A percentile compares a stretch with the other conserved stretches of the same genome.
phyloP scores from a whole-genome alignment of 2,888 invertebrate species.

The Epirrhoe alternata region DNA sequence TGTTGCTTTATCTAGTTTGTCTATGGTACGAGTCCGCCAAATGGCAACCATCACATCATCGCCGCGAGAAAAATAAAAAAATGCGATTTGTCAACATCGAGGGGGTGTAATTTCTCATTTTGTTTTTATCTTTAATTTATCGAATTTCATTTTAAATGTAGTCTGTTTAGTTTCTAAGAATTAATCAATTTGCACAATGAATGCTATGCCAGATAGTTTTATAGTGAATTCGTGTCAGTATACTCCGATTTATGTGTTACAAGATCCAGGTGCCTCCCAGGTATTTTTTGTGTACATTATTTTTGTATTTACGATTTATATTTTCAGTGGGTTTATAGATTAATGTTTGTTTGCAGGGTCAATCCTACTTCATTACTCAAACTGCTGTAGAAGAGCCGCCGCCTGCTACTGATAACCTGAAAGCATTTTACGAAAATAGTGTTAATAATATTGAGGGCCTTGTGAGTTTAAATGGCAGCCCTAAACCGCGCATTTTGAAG shows the following conservation, averaged over 20 bases:
- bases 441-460: conserved; percentile 74
- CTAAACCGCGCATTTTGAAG: conserved; percentile 62
- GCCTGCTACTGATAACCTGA: conserved; percentile 75
- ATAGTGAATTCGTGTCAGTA: conserved; percentile 76
- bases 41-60: conserved; percentile 1
- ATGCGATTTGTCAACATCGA: conserved; percentile 46
- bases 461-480: conserved; percentile 52
- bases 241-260: conserved; percentile 77
- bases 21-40: conserved; percentile 24
- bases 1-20: conserved; percentile 3
- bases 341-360: conserved; percentile 61
- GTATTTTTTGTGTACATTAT: conserved; percentile 57
- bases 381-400: conserved; percentile 59
- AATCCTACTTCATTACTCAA: conserved; percentile 67
- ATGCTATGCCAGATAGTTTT: conserved; percentile 69
- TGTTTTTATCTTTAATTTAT: conserved; percentile 44
- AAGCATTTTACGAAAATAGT: conserved; percentile 80
- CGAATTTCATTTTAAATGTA: conserved; percentile 47
- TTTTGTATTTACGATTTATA: conserved; percentile 40
- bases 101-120: conserved; percentile 46
- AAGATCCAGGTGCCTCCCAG: conserved; percentile 74
- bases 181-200: conserved; percentile 58
- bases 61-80: conserved; percentile 25
- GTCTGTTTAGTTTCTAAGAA: conserved; percentile 51
- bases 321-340: conserved; percentile 27